Percentiles rank a stretch among this genome's conserved stretches.
Conservation (phyloP, 1,140 invertebrate genomes). For the Apolygus lucorum region DNA sequence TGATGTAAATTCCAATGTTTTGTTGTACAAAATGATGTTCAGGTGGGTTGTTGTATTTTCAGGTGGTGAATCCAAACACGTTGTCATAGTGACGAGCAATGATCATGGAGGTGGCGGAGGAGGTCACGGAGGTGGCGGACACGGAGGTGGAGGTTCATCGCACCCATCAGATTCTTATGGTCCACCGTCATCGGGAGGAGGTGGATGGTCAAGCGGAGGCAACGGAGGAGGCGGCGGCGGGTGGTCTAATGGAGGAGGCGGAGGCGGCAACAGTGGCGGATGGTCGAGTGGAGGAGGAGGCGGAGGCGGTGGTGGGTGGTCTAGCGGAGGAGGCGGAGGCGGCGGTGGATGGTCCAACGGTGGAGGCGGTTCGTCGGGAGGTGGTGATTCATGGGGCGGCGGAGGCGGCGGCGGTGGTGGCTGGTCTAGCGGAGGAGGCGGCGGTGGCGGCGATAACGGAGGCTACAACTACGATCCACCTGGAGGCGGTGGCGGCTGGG, state of each 20-base stretch:
- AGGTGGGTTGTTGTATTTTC: constrained; percentile 6
- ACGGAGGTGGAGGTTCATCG: not conserved
- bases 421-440: constrained; percentile 17
- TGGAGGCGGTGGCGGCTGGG: constrained; percentile 17
- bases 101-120: constrained; percentile 24
- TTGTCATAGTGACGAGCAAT: constrained; percentile 23
- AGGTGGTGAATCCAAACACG: constrained; percentile 20
- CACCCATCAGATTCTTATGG: not conserved
- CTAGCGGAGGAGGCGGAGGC: too few species aligned
- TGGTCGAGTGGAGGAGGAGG: constrained; percentile 20
- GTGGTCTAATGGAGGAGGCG: constrained; percentile 5
- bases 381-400: constrained; percentile 17
- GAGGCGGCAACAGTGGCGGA: constrained; percentile 1
- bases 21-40: too few species aligned
- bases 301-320: too few species aligned
- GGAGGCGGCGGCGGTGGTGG: constrained; percentile 21
- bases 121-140: constrained; percentile 24
- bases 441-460: constrained; percentile 18
- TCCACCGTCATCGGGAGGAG: not conserved
- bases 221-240: not conserved
- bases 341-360: not conserved
- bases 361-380: not conserved
- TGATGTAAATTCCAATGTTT: too few species aligned
- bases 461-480: constrained; percentile 9
- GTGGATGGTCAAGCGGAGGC: too few species aligned